Conservation (phyloP, 2,888 invertebrate genomes). For the Drosophila stalkeri region DNA sequence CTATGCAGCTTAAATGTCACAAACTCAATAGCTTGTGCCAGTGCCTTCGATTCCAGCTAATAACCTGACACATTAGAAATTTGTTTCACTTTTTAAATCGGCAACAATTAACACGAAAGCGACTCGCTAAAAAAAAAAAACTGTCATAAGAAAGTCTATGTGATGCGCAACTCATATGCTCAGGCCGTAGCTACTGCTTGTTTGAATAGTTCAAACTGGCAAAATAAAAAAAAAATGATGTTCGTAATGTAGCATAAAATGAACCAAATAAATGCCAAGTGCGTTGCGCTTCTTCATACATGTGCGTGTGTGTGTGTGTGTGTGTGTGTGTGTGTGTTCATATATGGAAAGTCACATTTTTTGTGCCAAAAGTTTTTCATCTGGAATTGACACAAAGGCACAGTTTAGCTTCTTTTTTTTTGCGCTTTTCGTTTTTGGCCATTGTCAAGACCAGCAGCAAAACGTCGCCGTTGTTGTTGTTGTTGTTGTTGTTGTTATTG, state of each 20-base stretch:
- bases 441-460: slow-evolving; percentile 47
- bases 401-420: slow-evolving; percentile 55
- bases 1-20: not conserved
- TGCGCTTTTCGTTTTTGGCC: slow-evolving; percentile 58
- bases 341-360: slow-evolving; percentile 76
- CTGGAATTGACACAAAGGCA: slow-evolving; percentile 75
- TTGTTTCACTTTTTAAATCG: slow-evolving; percentile 78
- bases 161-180: slow-evolving; percentile 49
- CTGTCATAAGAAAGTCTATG: slow-evolving; percentile 73
- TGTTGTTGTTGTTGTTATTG: slow-evolving; percentile 8
- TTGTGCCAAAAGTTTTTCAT: slow-evolving; percentile 78
- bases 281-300: slow-evolving; percentile 55
- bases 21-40: slow-evolving; percentile 37
- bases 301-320: slow-evolving; percentile 15
- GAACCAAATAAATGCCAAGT: slow-evolving; percentile 77
- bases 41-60: slow-evolving; percentile 68
- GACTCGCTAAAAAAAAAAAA: slow-evolving; percentile 50
- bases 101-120: slow-evolving; percentile 69
- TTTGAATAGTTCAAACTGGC: slow-evolving; percentile 48
- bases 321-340: slow-evolving; percentile 29
- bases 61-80: slow-evolving; percentile 74
- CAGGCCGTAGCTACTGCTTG: slow-evolving; percentile 46
- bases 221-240: slow-evolving; percentile 35
- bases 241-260: slow-evolving; percentile 79
- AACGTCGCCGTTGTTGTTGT: not conserved